These are phyloP conservation scores for Oreocharis arfaki DNA, from an alignment of 2,113 vertebrate genomes.

Conservation along the genomic window DNA sequence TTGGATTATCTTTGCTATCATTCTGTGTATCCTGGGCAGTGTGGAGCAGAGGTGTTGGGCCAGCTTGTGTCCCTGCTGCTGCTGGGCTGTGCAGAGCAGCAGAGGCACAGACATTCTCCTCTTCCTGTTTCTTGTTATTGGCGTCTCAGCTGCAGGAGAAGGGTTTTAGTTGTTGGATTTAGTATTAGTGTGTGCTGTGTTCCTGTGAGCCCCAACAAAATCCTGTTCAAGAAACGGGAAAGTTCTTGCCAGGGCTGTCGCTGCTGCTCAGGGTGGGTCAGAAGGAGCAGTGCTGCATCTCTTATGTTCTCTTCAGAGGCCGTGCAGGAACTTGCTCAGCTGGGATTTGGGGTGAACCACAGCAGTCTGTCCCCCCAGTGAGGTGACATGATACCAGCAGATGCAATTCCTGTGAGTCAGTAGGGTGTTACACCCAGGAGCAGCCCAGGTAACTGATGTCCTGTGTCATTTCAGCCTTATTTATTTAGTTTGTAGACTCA, in stretches of 20 bases:
- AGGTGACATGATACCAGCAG: neutral
- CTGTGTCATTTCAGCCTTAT: neutral
- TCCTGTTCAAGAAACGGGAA: neutral
- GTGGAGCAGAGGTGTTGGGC: neutral
- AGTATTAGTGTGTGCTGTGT: neutral
- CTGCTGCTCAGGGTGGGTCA: neutral
- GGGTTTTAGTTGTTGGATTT: neutral
- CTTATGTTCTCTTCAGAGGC: neutral
- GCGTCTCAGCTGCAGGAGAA: neutral
- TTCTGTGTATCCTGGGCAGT: neutral
- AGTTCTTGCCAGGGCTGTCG: neutral
- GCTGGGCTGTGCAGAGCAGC: neutral
- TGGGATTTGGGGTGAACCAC: neutral
- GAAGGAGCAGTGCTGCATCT: neutral
- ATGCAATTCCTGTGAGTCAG: neutral
- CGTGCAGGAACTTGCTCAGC: rapidly evolving
- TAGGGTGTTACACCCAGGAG: neutral
- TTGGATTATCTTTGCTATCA: neutral
- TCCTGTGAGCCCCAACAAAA: neutral
- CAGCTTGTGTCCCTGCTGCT: neutral
- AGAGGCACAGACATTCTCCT: neutral
- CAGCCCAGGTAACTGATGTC: neutral
- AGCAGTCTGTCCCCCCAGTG: neutral
- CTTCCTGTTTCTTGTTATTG: neutral
- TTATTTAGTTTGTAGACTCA: neutral